Base-by-base conservation (phyloP, 2,888 invertebrate species). In the Dichetophora obliterata region DNA sequence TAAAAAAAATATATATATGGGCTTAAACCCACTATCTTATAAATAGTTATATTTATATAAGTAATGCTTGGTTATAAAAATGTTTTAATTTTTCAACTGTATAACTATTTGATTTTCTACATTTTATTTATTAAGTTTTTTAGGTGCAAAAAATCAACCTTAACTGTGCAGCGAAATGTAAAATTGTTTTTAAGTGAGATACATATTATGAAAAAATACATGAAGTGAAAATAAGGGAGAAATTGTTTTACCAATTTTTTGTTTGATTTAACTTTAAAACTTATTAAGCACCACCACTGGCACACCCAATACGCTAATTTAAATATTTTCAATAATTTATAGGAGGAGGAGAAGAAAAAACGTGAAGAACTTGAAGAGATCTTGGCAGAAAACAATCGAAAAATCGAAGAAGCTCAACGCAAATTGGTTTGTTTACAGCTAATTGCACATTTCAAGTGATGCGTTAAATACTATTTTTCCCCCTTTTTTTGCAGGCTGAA, bases 261-360 rank as follows among this genome's bases (percentile, higher is more conserved):
- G 63, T 79, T 75, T 63, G 74, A 77, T 75, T 80, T 75, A 73
- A 24, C 37, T 70, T n/a, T 75, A 34, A 71, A 75, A 59, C 68
- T 27, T 37, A 77, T 48, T 48, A 75, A 72, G 66, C 52, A 66
- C 66, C 59, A 14, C 54, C 69, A 1, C 69, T n/a, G 57, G 22
- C 54, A 34, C 57, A 24, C 14, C 34, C 34, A 63, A 50, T 50
- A 24, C 27, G 19, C 59, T 43, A 43, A 43, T 22, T 48, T 78
- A 66, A 77, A 78, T 80, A 77, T 81, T 86, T 86, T 85, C 85
- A 84, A 82, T 86, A 80, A 80, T 87, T 93, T 93, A 93, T 95
- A 98, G 98, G 98, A 98, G 92, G 98, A 97, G 93, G 98, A 98
- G 92, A 93, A 94, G 90, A 94, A 95, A 91, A 98, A 98, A 91